Evolutionary conservation across 2,113 vertebrate species (phyloP).

Genomic region (Delphinus delphis): DNA sequence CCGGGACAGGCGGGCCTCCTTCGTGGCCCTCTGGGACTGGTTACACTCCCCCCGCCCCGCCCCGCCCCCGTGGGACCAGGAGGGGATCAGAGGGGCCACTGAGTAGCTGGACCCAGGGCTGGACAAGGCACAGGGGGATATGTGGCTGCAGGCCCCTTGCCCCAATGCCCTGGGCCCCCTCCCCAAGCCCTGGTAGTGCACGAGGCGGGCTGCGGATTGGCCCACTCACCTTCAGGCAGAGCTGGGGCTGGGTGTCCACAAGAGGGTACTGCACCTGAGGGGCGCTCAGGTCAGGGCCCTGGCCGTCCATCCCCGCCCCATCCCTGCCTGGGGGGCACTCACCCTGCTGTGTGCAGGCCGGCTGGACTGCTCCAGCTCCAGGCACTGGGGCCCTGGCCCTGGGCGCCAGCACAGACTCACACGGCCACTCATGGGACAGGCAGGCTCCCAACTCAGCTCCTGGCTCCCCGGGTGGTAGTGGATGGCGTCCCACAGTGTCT

Average conservation of each 20-base stretch:
- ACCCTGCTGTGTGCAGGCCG: not conserved
- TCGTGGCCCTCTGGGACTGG: accelerated
- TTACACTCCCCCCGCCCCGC: no score
- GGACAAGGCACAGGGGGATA: not conserved
- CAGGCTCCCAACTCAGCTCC: conserved; percentile 28
- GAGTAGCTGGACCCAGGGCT: not conserved
- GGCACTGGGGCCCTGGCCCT: not conserved
- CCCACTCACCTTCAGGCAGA: conserved; percentile 58
- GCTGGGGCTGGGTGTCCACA: conserved; percentile 57
- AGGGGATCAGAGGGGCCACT: not conserved
- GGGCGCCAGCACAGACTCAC: conserved; percentile 54
- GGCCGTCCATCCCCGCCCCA: accelerated
- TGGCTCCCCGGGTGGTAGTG: not conserved
- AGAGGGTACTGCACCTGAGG: not conserved
- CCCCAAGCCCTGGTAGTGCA: accelerated
- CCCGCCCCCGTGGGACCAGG: not conserved
- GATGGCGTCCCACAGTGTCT: not conserved
- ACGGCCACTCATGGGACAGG: not conserved
- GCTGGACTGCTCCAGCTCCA: not conserved
- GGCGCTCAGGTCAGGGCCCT: not conserved
- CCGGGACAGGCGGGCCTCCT: not conserved
- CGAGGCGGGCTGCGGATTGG: accelerated
- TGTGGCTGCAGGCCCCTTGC: not conserved
- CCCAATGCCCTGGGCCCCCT: not conserved
- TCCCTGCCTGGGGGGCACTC: accelerated